Base-by-base conservation (phyloP, 1,140 invertebrate species). In the Ooceraea biroi region DNA sequence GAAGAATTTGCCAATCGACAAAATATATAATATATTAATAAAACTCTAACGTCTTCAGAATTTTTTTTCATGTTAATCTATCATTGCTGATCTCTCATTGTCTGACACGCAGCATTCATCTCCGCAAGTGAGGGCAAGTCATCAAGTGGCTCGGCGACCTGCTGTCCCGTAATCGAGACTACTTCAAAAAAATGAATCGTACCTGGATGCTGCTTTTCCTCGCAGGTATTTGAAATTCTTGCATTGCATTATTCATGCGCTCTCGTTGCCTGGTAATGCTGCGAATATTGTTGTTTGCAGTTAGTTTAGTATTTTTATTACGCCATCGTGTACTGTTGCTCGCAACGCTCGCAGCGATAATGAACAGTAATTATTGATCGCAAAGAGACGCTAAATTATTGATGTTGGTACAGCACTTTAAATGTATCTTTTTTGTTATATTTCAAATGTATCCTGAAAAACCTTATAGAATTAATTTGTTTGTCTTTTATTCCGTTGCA, bases 131-230 rank as follows among this genome's bases (percentile, higher is more conserved):
- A 71, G 7, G 7, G 7, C 36, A 7, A 44, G n/a, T 71, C 61
- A 25, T 27, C 76, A 71, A 25, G 11, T 12, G n/a, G n/a, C n/a
- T 77, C 50, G 25, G 22, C 52, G 17, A 12, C 36, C 41, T 46
- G 17, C 36, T 22, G 7, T 57, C 17, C 7, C 3, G 57, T 57
- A 57, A 57, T 69, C 4, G 41, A 50, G 25, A 30, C 57, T 30
- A 80, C 50, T 58, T 78, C 5, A 25, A 63, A 61, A 90, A 84
- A 57, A 90, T 91, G 85, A 85, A 85, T 44, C 84, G 61, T 27
- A 46, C 66, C 36, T 90, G 82, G 48, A 19, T 90, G n/a, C 60
- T 89, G 19, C 60, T 90, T 19, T 52, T 91, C 27, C 48, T 91
- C 10, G 71, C 84, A 85, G 88, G 90, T 91, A 89, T 87, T 41